Base-by-base conservation (phyloP, 2,888 invertebrate species). In the Spodoptera picta region DNA sequence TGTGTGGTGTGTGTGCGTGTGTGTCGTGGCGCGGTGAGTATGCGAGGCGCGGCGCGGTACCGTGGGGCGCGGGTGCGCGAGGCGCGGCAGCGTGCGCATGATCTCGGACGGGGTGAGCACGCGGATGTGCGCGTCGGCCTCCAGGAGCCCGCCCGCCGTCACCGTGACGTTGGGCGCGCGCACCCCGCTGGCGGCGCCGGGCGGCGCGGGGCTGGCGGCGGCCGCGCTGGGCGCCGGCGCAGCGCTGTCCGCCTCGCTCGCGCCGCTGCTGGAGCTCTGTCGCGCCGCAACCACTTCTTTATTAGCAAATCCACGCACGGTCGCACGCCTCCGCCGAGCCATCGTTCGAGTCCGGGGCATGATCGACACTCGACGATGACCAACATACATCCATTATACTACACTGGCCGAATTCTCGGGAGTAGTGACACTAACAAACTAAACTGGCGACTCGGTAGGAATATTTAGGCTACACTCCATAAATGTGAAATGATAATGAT, bases 71-170 rank as follows among this genome's bases (percentile, higher is more conserved):
- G 80, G 77, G 80, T 75, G 81, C 81, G 96, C 96, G 93, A 97
- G 96, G 93, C 97, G 97, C 92, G 98, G 97, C 95, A 97, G 96
- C 90, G 97, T 97, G 96, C 97, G 97, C 97, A 97, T 97, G 93
- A 98, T 97, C 96, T 98, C 97, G 85, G 97, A 97, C 87, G 98
- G 97, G 87, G 98, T 98, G 92, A 98, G 96, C 95, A 97, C 97
- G 92, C 97, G 96, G 93, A 97, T 97, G 95, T 97, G 97, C 94
- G 97, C 97, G 95, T 97, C 97, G 81, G 94, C 93, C 91, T 93
- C 92, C 89, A 94, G 93, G 89, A 93, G 91, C 89, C 95, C 95
- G 90, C 93, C 94, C 82, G 96, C 96, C 93, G 96, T 96, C 81
- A 96, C 96, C 84, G 96, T 96, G 69, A 96, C 96, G 93, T 96